Evolutionary conservation across 1,140 invertebrate genomes (phyloP), one percentile per base, ranked within the genome.

Genomic region (Drosophila sturtevanti): DNA sequence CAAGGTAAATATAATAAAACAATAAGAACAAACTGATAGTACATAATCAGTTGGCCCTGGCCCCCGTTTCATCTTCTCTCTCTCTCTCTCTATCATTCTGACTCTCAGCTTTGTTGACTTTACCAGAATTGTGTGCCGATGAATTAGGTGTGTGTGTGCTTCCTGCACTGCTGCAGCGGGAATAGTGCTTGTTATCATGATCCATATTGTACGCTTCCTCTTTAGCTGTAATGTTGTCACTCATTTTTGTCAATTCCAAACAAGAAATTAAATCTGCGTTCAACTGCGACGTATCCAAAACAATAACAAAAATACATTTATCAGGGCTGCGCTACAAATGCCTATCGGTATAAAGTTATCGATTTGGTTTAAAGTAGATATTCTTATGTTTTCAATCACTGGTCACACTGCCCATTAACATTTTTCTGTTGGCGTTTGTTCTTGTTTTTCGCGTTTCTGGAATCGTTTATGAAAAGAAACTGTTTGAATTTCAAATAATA

Each of bases 91-190:
- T 21, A 2, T 58, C 31, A 27, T 3, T 27, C 9, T 65, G 55
- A 62, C 44, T 70, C 72, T 81, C 63, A 68, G 67, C 35, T 31
- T 35, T 34, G 34, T 38, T 35, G 61, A 54, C 65, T 11, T 21
- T 93, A 96, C 96, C 96, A 92, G 96, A 95, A 91, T 97, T 97
- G 79, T 97, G 96, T 62, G 96, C 96, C 16, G 96, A 97, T 11
- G 96, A 97, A 37, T 95, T 96, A 21, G 96, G 94, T 4, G 96
- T 96, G 86, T 96, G 95, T 41, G 97, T 94, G 60, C 97, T 97
- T 27, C 96, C 96, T 77, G 95, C 96, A 89, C 96, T 97, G 77
- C 95, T 96, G 90, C 96, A 96, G 37, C 96, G 93, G 61, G 96
- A 95, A 92, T 97, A 97, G 77, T 93, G 93, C 59, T 92, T 91